Conservation (phyloP, 1,140 invertebrate species). For the Grapholita molesta region DNA sequence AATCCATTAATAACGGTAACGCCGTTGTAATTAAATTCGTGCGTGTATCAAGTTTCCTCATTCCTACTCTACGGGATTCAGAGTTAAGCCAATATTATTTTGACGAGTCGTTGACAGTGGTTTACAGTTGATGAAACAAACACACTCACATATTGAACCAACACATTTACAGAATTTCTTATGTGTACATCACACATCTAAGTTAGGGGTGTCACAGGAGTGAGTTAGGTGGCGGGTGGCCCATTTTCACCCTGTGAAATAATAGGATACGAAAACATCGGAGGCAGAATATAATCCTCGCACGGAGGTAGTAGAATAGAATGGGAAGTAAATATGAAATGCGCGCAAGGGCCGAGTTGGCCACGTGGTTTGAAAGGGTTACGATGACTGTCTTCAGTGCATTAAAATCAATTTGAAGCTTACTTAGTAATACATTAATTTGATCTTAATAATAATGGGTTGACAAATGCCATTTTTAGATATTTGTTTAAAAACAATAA, state of each 20-base stretch:
- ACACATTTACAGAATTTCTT: conserved; percentile 34
- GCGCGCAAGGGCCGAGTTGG: conserved; percentile 59
- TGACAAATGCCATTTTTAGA: no score
- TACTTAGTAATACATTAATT: no score
- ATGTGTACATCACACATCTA: conserved; percentile 36
- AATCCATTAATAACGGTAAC: conserved; percentile 33
- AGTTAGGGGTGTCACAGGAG: conserved; percentile 38
- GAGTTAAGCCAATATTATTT: conserved; percentile 71
- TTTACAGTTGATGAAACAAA: conserved; percentile 64
- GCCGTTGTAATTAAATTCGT: conserved; percentile 53
- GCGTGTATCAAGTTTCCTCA: conserved; percentile 49
- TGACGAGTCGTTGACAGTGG: conserved; percentile 73
- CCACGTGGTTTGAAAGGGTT: conserved; percentile 68
- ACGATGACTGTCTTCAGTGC: conserved; percentile 62
- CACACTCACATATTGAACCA: conserved; percentile 41
- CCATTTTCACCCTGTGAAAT: conserved; percentile 76
- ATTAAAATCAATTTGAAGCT: conserved; percentile 51
- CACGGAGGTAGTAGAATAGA: conserved; percentile 70
- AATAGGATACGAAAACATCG: conserved; percentile 78
- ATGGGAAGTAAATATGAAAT: conserved; percentile 76
- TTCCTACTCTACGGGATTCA: conserved; percentile 43
- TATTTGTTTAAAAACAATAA: no score
- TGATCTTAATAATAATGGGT: no score
- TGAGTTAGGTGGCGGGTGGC: conserved; percentile 73
- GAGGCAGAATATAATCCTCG: conserved; percentile 74